Base-by-base conservation (phyloP, 2,797 vertebrate genomes). In the Chelmon rostratus region DNA sequence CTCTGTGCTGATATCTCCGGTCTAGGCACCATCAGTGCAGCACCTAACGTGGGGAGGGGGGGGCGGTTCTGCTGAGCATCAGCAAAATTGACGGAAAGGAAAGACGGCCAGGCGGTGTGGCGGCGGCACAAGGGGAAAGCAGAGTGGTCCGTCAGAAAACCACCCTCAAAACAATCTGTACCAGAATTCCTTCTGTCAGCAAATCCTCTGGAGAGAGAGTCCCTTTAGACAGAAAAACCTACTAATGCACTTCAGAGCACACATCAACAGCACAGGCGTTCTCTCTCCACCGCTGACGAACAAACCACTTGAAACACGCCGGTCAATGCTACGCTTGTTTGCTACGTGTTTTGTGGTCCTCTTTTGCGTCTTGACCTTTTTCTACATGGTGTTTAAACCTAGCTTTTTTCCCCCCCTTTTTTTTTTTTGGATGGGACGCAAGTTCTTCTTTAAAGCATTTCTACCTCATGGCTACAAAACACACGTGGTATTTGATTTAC, bases 381-480 rank as follows among this genome's bases (percentile, higher is more conserved):
- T 95, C 92, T 86, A 92, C 90, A 90, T 58, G 68, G 65, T 84
- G 66, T 81, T 79, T 73, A 42, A 83, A 70, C 73, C 58, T 33
- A 74, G 62, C 69, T 63, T 74, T 64, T 89, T 70, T 86, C 31
- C 33, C 52, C 88, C 91, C 11, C 28, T 44, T 12, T 35, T 47
- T 44, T 40, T 44, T 25, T 37, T 49, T 46, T 13, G 8, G 40
- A 42, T 42, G 91, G 87, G 88, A 91, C 93, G 95, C 94, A 92
- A 94, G 90, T 96, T 96, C 92, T 96, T 96, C 95, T 96, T 96
- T 96, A 96, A 95, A 97, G 96, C 96, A 96, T 97, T 97, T 98
- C 97, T 98, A 98, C 97, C 97, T 98, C 97, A 97, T 97, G 95
- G 96, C 96, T 97, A 96, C 95, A 96, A 96, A 96, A 95, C 96